Evolutionary conservation across 1,140 invertebrate genomes (phyloP), one percentile per base, ranked within the genome.

Genomic region (Ips nitidus): DNA sequence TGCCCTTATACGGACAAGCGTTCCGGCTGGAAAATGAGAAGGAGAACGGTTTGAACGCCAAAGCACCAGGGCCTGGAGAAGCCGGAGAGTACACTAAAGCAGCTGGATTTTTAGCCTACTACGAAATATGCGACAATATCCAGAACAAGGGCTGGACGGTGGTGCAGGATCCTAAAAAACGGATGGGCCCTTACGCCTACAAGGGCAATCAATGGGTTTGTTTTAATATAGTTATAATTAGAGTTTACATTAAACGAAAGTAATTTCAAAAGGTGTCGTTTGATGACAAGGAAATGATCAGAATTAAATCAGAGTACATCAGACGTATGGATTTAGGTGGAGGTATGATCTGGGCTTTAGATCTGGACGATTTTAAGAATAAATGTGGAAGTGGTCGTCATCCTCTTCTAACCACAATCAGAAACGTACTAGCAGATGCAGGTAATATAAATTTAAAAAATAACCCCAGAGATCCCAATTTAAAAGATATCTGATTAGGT

Each of bases 321-420:
- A 86, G 89, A 70, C 84, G 89, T 4, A 86, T 93, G 80, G 85
- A 89, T 69, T 82, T 96, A 1, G 94, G 90, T 1, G 94, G 94
- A 55, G 93, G 90, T 7, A 95, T 95, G 93, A 87, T 95, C 3
- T 95, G 94, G 94, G 92, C 93, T 0, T 80, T 96, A 2, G 92
- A 97, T 83, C 84, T 95, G 61, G 94, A 97, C 76, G 94, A 96
- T 79, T 93, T 92, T 74, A 84, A 83, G 43, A 89, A 91, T 76
- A 84, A 85, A 59, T 94, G 91, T 77, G 89, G 88, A 1, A 84
- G 89, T 77, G 91, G 92, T 7, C 83, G 85, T 56, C 89, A 94
- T 84, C 92, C 92, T 1, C 78, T 94, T 3, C 82, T 94, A 65
- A 88, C 86, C 36, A 85, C 87, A 5, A 87, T 94, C 7, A 86